Percentiles rank a stretch among this genome's conserved stretches.
Evolutionary conservation across 64 coral and sea anemone species (phyloP).

Genomic region (Platygyra sinensis): DNA sequence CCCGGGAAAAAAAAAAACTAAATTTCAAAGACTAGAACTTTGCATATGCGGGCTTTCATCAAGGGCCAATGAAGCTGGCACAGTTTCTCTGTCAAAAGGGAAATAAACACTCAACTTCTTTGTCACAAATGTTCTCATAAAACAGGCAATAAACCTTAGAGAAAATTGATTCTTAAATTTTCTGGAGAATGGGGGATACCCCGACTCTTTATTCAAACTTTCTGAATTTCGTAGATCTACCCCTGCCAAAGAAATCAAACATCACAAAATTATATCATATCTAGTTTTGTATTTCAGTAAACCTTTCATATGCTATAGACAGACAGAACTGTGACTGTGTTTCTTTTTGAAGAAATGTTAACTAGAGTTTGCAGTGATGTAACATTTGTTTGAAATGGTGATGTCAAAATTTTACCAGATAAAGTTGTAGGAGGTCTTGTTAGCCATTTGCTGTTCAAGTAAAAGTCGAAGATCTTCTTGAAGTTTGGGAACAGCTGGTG

Average conservation of each 20-base stretch:
- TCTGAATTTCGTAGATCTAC: too few relatives aligned
- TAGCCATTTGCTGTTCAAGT: constrained; percentile 98
- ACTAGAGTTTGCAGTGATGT: neutral
- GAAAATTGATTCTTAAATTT: neutral
- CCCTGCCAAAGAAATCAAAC: too few relatives aligned
- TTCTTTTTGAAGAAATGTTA: neutral
- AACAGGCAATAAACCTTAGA: neutral
- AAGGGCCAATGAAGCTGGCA: too few relatives aligned
- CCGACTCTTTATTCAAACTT: too few relatives aligned
- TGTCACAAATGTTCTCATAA: neutral
- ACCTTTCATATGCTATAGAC: neutral
- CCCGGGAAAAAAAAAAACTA: too few relatives aligned
- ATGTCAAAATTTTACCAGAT: constrained; percentile 67
- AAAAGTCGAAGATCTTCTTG: constrained; percentile 77
- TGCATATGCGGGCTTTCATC: too few relatives aligned
- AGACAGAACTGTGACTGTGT: neutral
- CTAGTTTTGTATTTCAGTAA: too few relatives aligned
- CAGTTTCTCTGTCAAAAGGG: too few relatives aligned
- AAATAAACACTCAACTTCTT: too few relatives aligned
- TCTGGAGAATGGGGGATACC: neutral
- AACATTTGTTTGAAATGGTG: neutral
- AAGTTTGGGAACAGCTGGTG: constrained; percentile 63
- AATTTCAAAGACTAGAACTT: too few relatives aligned
- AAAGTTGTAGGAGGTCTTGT: constrained; percentile 95
- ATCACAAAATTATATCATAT: too few relatives aligned